phyloP scores from a whole-genome alignment of 1,140 invertebrate genomes.

The Bathynomus jamesi region DNA sequence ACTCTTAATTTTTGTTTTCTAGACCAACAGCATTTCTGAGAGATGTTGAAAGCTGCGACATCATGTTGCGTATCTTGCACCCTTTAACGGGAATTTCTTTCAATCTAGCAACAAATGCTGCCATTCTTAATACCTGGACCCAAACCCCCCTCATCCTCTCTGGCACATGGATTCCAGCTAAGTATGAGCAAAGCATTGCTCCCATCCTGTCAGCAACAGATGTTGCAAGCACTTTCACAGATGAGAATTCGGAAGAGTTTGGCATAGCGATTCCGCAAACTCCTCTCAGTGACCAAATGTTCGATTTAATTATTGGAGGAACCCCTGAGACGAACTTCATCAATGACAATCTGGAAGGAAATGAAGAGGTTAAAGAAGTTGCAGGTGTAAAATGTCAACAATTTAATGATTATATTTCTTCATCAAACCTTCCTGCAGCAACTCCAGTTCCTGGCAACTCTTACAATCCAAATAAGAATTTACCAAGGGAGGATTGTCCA shows the following conservation, averaged over 20 bases:
- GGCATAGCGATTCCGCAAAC: conserved; percentile 11
- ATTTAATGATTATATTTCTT: too few species aligned
- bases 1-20: too few species aligned
- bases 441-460: too few species aligned
- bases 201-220: conserved; percentile 31
- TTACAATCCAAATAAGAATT: too few species aligned
- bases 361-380: neutral
- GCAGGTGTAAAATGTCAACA: too few species aligned
- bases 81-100: conserved; percentile 69
- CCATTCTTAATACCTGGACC: conserved; percentile 80
- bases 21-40: conserved; percentile 58
- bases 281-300: conserved; percentile 30
- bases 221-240: conserved; percentile 27
- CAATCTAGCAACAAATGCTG: conserved; percentile 75
- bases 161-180: conserved; percentile 64
- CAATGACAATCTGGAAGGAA: conserved; percentile 18
- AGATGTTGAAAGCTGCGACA: conserved; percentile 68
- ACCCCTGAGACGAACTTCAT: conserved; percentile 33
- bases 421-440: too few species aligned
- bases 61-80: conserved; percentile 63
- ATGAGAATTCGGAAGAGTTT: conserved; percentile 11
- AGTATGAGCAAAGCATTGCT: conserved; percentile 3
- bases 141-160: conserved; percentile 71
- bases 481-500: too few species aligned
- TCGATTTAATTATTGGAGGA: conserved; percentile 29